Evolutionary conservation across 1,140 invertebrate species (phyloP), one percentile per base, ranked within the genome.

Genomic region (Saxidomus purpurata): DNA sequence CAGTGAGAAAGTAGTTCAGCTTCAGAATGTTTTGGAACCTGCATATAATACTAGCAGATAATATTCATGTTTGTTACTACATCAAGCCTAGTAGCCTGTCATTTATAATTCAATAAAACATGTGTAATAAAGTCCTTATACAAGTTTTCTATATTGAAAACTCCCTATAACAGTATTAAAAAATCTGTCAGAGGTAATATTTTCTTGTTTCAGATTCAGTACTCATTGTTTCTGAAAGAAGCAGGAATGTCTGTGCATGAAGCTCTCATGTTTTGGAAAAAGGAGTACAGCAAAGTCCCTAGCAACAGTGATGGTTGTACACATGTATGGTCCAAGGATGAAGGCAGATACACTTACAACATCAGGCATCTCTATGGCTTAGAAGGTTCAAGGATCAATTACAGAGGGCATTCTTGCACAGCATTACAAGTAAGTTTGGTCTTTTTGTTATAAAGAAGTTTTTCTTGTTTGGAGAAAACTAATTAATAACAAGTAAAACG

Each of bases 311-410:
- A 63, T 31, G 67, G 69, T n/a, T 97, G 97, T 91, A 95, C 94
- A 40, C 97, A 97, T 89, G 96, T 95, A 86, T 97, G 97, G 97
- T 96, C 96, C 84, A 96, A 96, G 69, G 96, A 97, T 95, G 96
- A 97, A 82, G 96, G 96, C 55, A 97, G 97, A 93, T 97, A 97
- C 95, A 93, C 97, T 9, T 97, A 98, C 95, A 97, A 97, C 81
- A 97, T 97, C 87, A 96, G 97, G 87, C 97, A 98, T 94, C 95
- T 97, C 93, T 98, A 97, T 96, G 97, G 97, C 0, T 95, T 97
- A 61, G 97, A 97, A 96, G 97, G 97, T 31, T 95, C 96, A 17
- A 95, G 96, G 88, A 97, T 96, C 92, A 96, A 96, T 93, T 97
- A 97, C 88, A 95, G 94, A 40, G 96, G 96, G 34, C 96, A 96